These are phyloP conservation scores for Contarinia nasturtii DNA, from an alignment of 1,140 invertebrate species.

Conservation along the genomic window DNA sequence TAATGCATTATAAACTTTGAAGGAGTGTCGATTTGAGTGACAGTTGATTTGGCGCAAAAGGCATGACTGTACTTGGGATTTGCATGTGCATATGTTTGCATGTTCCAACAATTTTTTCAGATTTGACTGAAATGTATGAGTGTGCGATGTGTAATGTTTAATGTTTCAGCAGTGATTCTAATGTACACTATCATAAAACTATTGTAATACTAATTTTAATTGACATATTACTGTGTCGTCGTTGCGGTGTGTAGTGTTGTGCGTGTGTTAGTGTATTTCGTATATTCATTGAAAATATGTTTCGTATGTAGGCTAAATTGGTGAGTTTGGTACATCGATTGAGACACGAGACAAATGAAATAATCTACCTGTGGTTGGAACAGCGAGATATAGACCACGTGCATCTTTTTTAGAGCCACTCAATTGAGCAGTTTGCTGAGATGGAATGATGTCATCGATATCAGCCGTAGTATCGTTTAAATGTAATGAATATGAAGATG, in stretches of 20 bases:
- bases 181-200: no score
- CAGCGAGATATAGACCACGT: slow-evolving; percentile 54
- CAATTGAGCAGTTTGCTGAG: slow-evolving; percentile 35
- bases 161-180: no score
- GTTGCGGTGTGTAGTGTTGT: not conserved
- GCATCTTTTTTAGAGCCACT: slow-evolving; percentile 35
- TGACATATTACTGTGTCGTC: no score
- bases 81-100: not conserved
- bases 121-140: not conserved
- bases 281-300: not conserved
- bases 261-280: not conserved
- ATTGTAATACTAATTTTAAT: not conserved
- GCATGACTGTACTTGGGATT: not conserved
- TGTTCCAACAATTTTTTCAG: not conserved
- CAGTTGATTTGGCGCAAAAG: no score
- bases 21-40: not conserved
- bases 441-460: slow-evolving; percentile 20
- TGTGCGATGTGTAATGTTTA: no score
- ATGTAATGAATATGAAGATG: slow-evolving; percentile 14
- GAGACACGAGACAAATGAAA: no score
- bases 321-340: not conserved
- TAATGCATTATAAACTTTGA: slow-evolving; percentile 1
- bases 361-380: slow-evolving; percentile 31
- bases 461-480: slow-evolving; percentile 8
- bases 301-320: not conserved